Percentiles rank a stretch among this genome's conserved stretches.
Conservation (phyloP, 2,797 vertebrate genomes). For the Gobionotothen gibberifrons region DNA sequence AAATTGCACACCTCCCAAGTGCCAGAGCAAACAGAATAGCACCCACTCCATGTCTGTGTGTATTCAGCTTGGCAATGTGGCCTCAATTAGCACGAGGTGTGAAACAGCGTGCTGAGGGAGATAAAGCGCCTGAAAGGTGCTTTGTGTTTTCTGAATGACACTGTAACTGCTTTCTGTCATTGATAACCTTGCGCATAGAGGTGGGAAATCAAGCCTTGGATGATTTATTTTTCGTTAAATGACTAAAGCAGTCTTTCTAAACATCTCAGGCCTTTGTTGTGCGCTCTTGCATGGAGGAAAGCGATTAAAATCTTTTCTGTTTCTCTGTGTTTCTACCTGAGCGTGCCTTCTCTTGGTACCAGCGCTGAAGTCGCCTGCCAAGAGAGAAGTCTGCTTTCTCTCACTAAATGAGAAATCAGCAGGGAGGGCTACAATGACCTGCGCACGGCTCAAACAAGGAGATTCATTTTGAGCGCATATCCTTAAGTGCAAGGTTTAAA, state of each 20-base stretch:
- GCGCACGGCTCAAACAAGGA: constrained; percentile 35
- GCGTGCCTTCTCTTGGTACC: constrained; percentile 51
- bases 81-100: constrained; percentile 77
- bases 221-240: no score
- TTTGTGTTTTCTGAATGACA: constrained; percentile 32
- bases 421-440: constrained; percentile 52
- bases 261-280: constrained; percentile 6
- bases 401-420: constrained; percentile 75
- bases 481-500: constrained; percentile 54
- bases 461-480: constrained; percentile 56
- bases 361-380: constrained; percentile 60
- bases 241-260: background rate
- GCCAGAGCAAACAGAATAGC: constrained; percentile 79
- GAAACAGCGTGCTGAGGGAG: constrained; percentile 62
- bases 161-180: constrained; percentile 17
- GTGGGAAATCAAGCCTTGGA: background rate
- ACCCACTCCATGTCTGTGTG: constrained; percentile 71
- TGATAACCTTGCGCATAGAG: background rate
- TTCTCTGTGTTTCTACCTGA: constrained; percentile 49
- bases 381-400: constrained; percentile 70
- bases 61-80: constrained; percentile 70
- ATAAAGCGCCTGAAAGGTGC: constrained; percentile 65
- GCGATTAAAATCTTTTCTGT: constrained; percentile 13
- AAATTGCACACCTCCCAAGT: constrained; percentile 75
- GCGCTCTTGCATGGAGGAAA: constrained; percentile 29